Conservation (phyloP, 2,797 vertebrate genomes). For the Phalloptychus januarius region DNA sequence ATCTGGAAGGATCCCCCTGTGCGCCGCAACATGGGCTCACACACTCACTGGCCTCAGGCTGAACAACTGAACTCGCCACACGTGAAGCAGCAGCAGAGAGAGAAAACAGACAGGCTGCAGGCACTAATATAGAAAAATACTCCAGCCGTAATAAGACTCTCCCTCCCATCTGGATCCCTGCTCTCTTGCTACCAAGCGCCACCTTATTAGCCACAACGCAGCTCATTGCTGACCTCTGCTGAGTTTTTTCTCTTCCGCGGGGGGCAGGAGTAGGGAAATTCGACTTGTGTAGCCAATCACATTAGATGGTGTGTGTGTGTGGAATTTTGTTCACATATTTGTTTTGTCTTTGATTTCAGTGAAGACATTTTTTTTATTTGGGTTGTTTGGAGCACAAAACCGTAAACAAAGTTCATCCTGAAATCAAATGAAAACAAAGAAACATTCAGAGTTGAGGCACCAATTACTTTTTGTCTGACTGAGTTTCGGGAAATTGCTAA, state of each 20-base stretch:
- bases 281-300: conserved; percentile 18
- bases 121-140: conserved; percentile 14
- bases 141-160: conserved; percentile 27
- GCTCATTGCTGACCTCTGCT: conserved; percentile 46
- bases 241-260: background rate
- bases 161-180: conserved; percentile 8
- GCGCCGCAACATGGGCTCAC: conserved; percentile 20
- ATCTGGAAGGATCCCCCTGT: conserved; percentile 9
- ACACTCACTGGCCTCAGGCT: conserved; percentile 25
- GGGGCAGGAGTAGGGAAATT: conserved; percentile 1
- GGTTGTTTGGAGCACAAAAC: background rate
- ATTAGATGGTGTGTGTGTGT: background rate
- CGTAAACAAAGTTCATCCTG: background rate
- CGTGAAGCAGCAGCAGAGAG: conserved; percentile 35
- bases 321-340: background rate
- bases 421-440: background rate
- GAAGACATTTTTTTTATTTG: background rate
- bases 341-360: conserved; percentile 15
- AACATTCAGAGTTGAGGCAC: background rate
- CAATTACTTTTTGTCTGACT: background rate
- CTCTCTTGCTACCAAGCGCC: conserved; percentile 1
- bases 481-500: background rate
- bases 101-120: conserved; percentile 17
- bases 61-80: conserved; percentile 17
- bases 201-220: conserved; percentile 21